Evolutionary conservation across 2,888 invertebrate species (phyloP).

Genomic region (Patella depressa): DNA sequence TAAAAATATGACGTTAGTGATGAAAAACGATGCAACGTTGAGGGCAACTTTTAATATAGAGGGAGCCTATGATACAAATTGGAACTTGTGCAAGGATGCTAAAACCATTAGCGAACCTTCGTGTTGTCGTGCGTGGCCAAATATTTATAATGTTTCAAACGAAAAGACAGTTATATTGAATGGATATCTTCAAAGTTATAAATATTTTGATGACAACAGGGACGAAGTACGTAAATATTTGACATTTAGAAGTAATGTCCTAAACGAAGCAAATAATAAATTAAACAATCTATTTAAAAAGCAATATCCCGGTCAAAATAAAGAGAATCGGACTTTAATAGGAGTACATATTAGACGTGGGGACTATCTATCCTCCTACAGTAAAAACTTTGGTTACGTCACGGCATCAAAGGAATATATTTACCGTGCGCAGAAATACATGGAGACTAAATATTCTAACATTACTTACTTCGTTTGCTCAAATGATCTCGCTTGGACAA

Average conservation of each 20-base stretch:
- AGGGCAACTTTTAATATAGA: not conserved
- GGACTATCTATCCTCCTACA: slow-evolving; percentile 3
- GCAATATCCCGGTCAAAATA: not conserved
- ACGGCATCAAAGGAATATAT: slow-evolving; percentile 41
- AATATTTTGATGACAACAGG: not conserved
- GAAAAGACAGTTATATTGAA: not conserved
- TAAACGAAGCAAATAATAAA: not conserved
- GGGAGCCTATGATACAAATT: not conserved
- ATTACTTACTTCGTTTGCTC: slow-evolving; percentile 44
- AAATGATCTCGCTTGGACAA: slow-evolving; percentile 39
- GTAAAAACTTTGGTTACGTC: slow-evolving; percentile 29
- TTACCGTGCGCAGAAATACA: slow-evolving; percentile 37
- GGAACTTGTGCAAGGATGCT: not conserved
- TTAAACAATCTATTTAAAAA: not conserved
- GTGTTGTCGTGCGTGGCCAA: not conserved
- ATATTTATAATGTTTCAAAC: not conserved
- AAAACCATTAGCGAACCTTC: not conserved
- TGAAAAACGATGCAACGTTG: not conserved
- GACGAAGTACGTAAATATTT: not conserved
- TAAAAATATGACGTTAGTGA: not conserved
- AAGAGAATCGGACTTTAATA: slow-evolving; percentile 14
- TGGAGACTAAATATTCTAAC: slow-evolving; percentile 32
- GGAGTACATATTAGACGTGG: slow-evolving; percentile 25
- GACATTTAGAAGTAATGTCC: not conserved
- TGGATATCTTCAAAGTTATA: slow-evolving; percentile 4